Evolutionary conservation across 2,888 invertebrate species (phyloP), one percentile per base, ranked within the genome.

Genomic region (Apodemia mormo): DNA sequence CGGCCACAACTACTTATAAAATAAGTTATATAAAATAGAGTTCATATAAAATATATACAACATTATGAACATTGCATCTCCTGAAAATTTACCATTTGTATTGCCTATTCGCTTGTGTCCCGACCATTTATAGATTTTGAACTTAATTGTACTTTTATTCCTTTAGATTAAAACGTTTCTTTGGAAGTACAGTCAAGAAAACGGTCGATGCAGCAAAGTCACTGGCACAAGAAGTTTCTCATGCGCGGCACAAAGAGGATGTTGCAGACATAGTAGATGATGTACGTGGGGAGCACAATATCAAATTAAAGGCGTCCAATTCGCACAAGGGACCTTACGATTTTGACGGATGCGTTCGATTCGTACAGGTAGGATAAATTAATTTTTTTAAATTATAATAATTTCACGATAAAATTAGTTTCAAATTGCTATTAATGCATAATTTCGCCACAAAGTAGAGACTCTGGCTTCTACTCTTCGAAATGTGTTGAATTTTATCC

Each of bases 301-400:
- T 97, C 76, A 97, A 98, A 92, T 94, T 99, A 69, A 98, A 99
- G 88, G 98, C 99, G 0, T 97, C 98, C 1, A 98, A 97, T 82
- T 98, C 98, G 71, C 98, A 99, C 86, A 99, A 99, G 85, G 99
- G 99, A 0, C 99, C 99, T 0, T 98, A 98, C 83, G 99, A 99
- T 88, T 99, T 99, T 88, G 96, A 96, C 73, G 97, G 98, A 67
- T 96, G 96, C 76, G 94, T 99, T 37, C 96, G 98, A 82, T 97
- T 98, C 78, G 97, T 99, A 0, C 97, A 97, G 92, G 98, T 94
- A 49, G 2, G 30, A 33, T 3, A 33, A 33, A 33, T 37, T 37
- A 8, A 1, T 1, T 40, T 40, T 40, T 40, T 40, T 40, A 40
- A 40, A 37, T 5, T 5, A 40, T 40, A 40, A 40, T 1, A 40